Evolutionary conservation across 2,797 vertebrate genomes (phyloP).

Genomic region (Sebastes diaconus): DNA sequence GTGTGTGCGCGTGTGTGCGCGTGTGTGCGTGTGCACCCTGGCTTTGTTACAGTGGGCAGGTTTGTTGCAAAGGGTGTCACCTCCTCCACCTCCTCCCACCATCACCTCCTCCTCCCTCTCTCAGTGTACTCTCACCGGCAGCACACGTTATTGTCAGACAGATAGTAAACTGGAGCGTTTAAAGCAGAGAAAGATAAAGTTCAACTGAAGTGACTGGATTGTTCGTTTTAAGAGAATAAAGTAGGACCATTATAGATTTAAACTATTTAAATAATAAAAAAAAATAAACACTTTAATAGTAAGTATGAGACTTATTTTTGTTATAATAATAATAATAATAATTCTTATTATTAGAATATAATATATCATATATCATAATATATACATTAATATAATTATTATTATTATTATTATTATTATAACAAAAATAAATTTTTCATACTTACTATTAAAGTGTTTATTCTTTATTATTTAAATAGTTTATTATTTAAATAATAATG

Average conservation of each 20-base stretch:
- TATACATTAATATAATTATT: too few relatives aligned
- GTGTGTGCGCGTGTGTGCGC: fast-evolving
- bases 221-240: not conserved
- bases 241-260: not conserved
- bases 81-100: conserved; percentile 37
- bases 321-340: too few relatives aligned
- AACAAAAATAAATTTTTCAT: too few relatives aligned
- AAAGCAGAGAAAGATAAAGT: not conserved
- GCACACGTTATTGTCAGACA: not conserved
- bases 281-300: not conserved
- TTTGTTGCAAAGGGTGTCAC: conserved; percentile 64
- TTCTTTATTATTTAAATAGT: too few relatives aligned
- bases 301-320: not conserved
- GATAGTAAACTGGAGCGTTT: not conserved
- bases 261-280: not conserved
- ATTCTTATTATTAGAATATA: too few relatives aligned
- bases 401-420: too few relatives aligned
- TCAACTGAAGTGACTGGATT: not conserved
- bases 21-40: not conserved
- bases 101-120: conserved; percentile 28
- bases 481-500: too few relatives aligned
- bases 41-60: conserved; percentile 58
- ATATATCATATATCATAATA: too few relatives aligned
- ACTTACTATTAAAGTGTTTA: too few relatives aligned
- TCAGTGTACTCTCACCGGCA: not conserved